Conservation (phyloP, 2,113 vertebrate species). For the Nothocercus nigrocapillus region DNA sequence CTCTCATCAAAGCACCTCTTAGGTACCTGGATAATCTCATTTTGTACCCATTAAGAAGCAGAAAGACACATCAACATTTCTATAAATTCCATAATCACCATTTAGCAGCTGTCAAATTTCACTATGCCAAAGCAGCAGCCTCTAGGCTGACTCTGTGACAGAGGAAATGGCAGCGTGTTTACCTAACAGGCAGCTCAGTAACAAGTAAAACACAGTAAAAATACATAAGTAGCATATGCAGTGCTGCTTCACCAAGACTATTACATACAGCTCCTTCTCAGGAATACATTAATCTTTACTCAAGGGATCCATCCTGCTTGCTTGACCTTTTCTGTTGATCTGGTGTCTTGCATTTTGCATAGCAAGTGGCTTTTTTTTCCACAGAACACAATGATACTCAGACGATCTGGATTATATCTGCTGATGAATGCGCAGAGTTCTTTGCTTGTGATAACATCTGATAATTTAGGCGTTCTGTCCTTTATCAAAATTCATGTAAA, state of each 20-base stretch:
- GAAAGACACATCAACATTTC: not conserved
- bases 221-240: not conserved
- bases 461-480: not conserved
- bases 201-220: not conserved
- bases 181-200: not conserved
- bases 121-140: not conserved
- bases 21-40: not conserved
- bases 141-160: not conserved
- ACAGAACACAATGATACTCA: not conserved
- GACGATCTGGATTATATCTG: not conserved
- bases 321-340: not conserved
- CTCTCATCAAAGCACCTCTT: not conserved
- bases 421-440: constrained; percentile 8
- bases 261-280: not conserved
- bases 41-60: not conserved
- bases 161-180: not conserved
- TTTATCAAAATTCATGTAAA: constrained; percentile 27
- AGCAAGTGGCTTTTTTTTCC: not conserved
- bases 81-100: not conserved
- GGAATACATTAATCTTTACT: not conserved
- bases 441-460: not conserved
- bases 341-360: not conserved
- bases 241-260: not conserved
- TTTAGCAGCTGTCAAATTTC: not conserved
- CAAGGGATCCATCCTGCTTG: not conserved